Percentiles rank a stretch among this genome's conserved stretches.
These are phyloP conservation scores for Ovis canadensis DNA, from an alignment of 2,113 vertebrate genomes.

Conservation along the genomic window DNA sequence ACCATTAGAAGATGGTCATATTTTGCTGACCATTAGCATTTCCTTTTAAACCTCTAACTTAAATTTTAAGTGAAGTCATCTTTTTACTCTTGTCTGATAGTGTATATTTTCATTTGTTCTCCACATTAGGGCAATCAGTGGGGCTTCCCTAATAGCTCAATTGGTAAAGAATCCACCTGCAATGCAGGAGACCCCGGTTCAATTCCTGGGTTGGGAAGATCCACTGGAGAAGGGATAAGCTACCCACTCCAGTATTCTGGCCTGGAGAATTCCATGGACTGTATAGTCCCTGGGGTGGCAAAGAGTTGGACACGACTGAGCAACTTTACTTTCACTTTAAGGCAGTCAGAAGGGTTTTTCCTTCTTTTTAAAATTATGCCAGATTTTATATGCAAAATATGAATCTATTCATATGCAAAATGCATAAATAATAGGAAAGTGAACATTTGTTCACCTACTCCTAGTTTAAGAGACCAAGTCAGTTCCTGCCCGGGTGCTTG, in stretches of 20 bases:
- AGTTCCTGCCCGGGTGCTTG: no score
- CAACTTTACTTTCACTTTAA: neutral
- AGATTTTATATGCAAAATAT: neutral
- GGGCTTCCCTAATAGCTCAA: neutral
- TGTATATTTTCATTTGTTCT: neutral
- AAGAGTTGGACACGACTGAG: neutral
- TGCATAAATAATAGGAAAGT: neutral
- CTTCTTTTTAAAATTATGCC: neutral
- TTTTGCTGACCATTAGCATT: neutral
- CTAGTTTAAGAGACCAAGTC: neutral
- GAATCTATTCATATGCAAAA: neutral
- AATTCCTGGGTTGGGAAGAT: neutral
- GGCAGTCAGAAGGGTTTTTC: neutral
- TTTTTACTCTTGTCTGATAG: neutral
- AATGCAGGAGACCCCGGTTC: neutral
- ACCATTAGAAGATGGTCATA: neutral
- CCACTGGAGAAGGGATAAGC: neutral
- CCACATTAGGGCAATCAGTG: neutral
- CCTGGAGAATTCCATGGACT: neutral
- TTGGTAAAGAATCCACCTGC: neutral
- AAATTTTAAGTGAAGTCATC: neutral
- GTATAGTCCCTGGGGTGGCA: neutral
- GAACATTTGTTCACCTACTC: accelerated
- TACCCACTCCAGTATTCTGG: neutral
- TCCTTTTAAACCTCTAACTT: neutral